Evolutionary conservation across 2,888 invertebrate species (phyloP).

Genomic region (Dendrolimus houi): DNA sequence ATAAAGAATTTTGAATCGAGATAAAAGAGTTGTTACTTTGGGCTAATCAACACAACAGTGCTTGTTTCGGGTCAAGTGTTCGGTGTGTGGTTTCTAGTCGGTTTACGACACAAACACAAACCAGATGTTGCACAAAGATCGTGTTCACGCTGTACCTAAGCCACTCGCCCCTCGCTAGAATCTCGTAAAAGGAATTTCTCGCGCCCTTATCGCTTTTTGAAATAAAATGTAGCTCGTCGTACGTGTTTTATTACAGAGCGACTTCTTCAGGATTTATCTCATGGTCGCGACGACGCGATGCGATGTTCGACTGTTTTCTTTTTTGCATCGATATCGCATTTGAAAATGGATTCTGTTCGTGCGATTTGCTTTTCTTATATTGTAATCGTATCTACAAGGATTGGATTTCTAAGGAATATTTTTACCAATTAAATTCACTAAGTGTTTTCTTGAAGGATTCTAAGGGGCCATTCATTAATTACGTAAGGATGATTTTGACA

Average conservation of each 20-base stretch:
- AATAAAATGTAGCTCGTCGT: slow-evolving; percentile 72
- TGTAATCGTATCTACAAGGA: neutral
- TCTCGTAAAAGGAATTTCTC: slow-evolving; percentile 73
- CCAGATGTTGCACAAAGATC: slow-evolving; percentile 63
- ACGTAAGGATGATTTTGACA: too few relatives aligned
- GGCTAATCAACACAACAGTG: neutral
- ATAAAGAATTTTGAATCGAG: too few relatives aligned
- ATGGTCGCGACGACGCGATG: slow-evolving; percentile 38
- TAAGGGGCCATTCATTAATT: too few relatives aligned
- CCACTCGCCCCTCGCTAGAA: slow-evolving; percentile 46
- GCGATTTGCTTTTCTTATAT: slow-evolving; percentile 39
- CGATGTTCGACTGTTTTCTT: slow-evolving; percentile 39
- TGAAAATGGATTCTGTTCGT: slow-evolving; percentile 47
- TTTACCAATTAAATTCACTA: neutral
- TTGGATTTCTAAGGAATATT: neutral
- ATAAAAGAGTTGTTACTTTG: neutral
- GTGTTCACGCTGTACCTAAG: slow-evolving; percentile 33
- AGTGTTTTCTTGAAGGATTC: too few relatives aligned
- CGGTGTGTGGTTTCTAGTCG: slow-evolving; percentile 2
- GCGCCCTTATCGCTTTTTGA: slow-evolving; percentile 73
- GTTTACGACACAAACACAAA: slow-evolving; percentile 34
- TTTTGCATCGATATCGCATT: slow-evolving; percentile 42
- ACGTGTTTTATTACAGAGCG: slow-evolving; percentile 71
- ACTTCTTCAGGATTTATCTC: slow-evolving; percentile 70
- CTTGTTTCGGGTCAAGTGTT: neutral